These are phyloP conservation scores for Cetonia aurata DNA, from an alignment of 2,888 invertebrate genomes.

Conservation along the genomic window DNA sequence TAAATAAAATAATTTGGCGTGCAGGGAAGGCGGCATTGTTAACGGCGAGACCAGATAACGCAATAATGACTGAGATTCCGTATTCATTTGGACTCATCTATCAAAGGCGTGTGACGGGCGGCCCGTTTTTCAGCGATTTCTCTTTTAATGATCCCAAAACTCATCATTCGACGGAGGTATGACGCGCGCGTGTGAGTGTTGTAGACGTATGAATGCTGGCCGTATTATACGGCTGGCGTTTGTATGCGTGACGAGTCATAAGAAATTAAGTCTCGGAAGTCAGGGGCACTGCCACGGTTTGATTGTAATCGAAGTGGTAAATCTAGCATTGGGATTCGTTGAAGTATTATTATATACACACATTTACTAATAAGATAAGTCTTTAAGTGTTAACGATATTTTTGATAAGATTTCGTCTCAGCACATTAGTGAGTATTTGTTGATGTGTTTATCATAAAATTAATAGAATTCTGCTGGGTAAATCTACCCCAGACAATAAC, in stretches of 20 bases:
- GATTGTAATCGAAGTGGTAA: slow-evolving; percentile 14
- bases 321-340: too few species aligned
- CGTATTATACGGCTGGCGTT: slow-evolving; percentile 1
- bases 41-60: slow-evolving; percentile 44
- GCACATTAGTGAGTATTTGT: too few species aligned
- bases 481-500: too few species aligned
- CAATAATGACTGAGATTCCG: slow-evolving; percentile 44
- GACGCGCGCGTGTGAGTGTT: background rate
- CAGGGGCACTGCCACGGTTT: background rate
- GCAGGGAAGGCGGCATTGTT: slow-evolving; percentile 42
- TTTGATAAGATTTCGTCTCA: too few species aligned
- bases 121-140: slow-evolving; percentile 42
- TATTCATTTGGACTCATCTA: slow-evolving; percentile 47
- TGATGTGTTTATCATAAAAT: too few species aligned
- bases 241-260: slow-evolving; percentile 10
- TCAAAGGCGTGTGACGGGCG: slow-evolving; percentile 44
- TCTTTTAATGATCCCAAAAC: slow-evolving; percentile 40
- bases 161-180: slow-evolving; percentile 28
- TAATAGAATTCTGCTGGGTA: too few species aligned
- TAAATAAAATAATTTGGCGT: slow-evolving; percentile 47
- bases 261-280: slow-evolving; percentile 35
- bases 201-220: background rate
- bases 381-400: too few species aligned
- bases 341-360: too few species aligned
- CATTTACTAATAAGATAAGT: too few species aligned